A percentile compares a stretch with the other conserved stretches of the same genome.
These are phyloP conservation scores for Molorchus minor DNA, from an alignment of 2,888 invertebrate genomes.

Conservation along the genomic window DNA sequence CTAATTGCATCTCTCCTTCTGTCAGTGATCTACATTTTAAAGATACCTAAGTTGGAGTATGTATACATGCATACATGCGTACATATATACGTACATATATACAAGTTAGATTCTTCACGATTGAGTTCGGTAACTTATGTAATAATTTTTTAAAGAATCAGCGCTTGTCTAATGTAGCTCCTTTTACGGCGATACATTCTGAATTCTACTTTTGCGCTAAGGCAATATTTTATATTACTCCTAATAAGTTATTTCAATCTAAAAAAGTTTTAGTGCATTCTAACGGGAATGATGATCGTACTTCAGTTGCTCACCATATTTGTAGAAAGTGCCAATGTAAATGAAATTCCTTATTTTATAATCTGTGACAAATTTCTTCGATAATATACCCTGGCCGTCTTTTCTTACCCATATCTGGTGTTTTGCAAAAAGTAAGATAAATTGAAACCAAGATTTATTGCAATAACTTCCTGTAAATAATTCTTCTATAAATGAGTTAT, in stretches of 20 bases:
- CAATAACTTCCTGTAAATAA: not conserved
- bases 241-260: slow-evolving; percentile 20
- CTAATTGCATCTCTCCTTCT: slow-evolving; percentile 38
- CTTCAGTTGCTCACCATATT: slow-evolving; percentile 19
- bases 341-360: slow-evolving; percentile 24
- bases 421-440: slow-evolving; percentile 3
- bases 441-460: not conserved
- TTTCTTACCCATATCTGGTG: slow-evolving; percentile 22
- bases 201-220: slow-evolving; percentile 6
- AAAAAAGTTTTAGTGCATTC: not conserved
- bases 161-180: slow-evolving; percentile 18
- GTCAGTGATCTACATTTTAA: slow-evolving; percentile 35
- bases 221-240: slow-evolving; percentile 6
- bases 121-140: slow-evolving; percentile 35
- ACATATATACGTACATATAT: no score
- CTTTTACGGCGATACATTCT: slow-evolving; percentile 29
- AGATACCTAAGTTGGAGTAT: slow-evolving; percentile 36
- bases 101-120: slow-evolving; percentile 22
- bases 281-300: slow-evolving; percentile 18
- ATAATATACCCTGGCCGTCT: slow-evolving; percentile 5
- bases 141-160: slow-evolving; percentile 26
- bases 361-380: slow-evolving; percentile 28
- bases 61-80: slow-evolving; percentile 28
- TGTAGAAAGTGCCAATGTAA: slow-evolving; percentile 19
- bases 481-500: no score